Conservation (phyloP, 2,113 vertebrate species). For the Scophthalmus maximus region DNA sequence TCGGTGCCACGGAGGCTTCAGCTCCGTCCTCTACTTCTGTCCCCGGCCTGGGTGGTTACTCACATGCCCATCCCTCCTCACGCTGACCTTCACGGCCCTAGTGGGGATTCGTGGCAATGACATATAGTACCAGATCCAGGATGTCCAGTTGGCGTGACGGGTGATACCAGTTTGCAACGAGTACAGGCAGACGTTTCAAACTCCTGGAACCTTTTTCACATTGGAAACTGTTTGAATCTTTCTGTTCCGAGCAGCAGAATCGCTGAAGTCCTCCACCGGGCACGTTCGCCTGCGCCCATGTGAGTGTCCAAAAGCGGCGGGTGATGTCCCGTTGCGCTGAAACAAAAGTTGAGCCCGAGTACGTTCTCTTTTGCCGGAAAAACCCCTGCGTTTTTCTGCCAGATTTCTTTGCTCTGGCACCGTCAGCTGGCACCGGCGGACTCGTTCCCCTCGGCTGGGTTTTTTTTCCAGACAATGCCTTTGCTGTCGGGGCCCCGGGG, state of each 20-base stretch:
- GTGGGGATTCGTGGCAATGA: background rate
- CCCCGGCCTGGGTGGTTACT: background rate
- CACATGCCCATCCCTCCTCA: background rate
- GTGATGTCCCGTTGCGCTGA: background rate
- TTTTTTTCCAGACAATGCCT: background rate
- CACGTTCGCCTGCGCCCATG: background rate
- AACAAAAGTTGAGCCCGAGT: background rate
- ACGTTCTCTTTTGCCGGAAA: background rate
- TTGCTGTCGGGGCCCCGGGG: background rate
- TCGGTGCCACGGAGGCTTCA: too few relatives aligned
- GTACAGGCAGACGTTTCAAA: too few relatives aligned
- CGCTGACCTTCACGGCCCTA: background rate
- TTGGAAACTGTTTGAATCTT: too few relatives aligned
- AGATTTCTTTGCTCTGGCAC: background rate
- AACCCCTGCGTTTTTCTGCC: background rate
- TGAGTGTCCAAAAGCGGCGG: background rate
- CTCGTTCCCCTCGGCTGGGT: background rate
- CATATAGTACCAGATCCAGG: background rate
- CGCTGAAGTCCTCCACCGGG: background rate
- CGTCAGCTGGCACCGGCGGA: background rate
- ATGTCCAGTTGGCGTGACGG: too few relatives aligned
- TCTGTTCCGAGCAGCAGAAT: too few relatives aligned
- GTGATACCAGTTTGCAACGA: too few relatives aligned
- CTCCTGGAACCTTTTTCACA: too few relatives aligned
- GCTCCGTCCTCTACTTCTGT: background rate